Evolutionary conservation across 2,797 vertebrate genomes (phyloP), one percentile per base, ranked within the genome.

Genomic region (Sebastes hopkinsi): DNA sequence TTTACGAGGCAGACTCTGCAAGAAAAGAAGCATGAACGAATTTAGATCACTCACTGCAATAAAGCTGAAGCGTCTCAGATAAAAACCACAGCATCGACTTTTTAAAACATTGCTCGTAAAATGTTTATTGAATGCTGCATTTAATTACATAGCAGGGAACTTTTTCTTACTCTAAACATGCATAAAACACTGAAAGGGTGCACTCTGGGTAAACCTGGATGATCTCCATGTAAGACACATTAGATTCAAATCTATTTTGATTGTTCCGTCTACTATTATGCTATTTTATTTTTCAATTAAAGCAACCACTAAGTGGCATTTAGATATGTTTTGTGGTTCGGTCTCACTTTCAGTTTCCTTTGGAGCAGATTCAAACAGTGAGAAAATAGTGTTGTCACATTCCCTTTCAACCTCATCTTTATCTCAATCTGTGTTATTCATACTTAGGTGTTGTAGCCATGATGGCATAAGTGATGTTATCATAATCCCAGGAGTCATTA

Each of bases 341-440:
- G 46, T 30, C 9, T 59, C 38, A 25, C 8, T 13, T 54, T 77
- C 13, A n/a, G 25, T 61, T 80, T 56, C 20, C 3, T 29, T 65
- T 6, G 7, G 12, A 72, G 11, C 1, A 23, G 5, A 58, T 30
- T n/a, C 5, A 6, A 6, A 8, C 4, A 0, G 1, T 4, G 8
- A 72, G 20, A 58, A 67, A 5, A 59, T 4, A 14, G 6, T 74
- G 22, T 22, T 0, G 1, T 80, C 20, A 59, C 20, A 58, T 52
- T 64, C 12, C 14, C 32, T 64, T 55, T 34, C 11, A 62, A 52
- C 38, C 3, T 38, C 9, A 74, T 72, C 76, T 75, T 3, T 1
- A 65, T 79, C 23, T 60, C 12, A 18, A 82, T 80, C 68, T 0
- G 6, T 54, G 64, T 75, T 68, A n/a, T 58, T 50, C 58, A 79